phyloP scores from a whole-genome alignment of 23 tunicate genomes.

The Styela clava region DNA sequence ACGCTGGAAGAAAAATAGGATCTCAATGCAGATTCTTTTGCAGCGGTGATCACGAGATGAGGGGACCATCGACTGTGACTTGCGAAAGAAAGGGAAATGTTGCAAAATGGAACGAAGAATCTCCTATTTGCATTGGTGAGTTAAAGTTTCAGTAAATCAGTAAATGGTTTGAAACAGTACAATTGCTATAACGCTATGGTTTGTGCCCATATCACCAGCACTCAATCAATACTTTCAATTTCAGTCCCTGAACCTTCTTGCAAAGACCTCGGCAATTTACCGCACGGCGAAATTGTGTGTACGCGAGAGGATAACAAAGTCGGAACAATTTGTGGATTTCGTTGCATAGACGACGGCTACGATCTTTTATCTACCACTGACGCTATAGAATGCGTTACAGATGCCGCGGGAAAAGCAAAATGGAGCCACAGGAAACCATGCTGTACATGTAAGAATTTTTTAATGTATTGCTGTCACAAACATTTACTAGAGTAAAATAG shows the following conservation, averaged over 20 bases:
- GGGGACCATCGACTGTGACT: neutral
- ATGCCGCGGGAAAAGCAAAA: neutral
- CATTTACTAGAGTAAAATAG: neutral
- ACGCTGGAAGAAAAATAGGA: neutral
- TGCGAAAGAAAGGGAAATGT: neutral
- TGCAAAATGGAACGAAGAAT: neutral
- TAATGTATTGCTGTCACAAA: neutral
- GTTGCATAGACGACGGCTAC: constrained; percentile 8
- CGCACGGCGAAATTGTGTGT: constrained; percentile 9
- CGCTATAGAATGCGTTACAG: neutral
- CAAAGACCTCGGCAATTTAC: neutral
- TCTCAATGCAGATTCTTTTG: neutral
- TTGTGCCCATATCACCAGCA: no score
- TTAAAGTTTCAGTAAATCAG: no score
- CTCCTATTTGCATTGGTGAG: constrained; percentile 19
- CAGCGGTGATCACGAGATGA: neutral
- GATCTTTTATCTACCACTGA: neutral
- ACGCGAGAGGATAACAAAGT: neutral
- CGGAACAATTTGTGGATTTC: constrained; percentile 6
- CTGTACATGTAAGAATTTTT: neutral
- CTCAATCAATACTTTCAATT: neutral
- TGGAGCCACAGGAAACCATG: constrained; percentile 17
- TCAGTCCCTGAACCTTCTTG: neutral
- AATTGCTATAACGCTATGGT: no score
- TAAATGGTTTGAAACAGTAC: no score